A percentile compares a stretch with the other conserved stretches of the same genome.
Conservation (phyloP, 2,113 vertebrate species). For the Forbesichthys papilliferus region DNA sequence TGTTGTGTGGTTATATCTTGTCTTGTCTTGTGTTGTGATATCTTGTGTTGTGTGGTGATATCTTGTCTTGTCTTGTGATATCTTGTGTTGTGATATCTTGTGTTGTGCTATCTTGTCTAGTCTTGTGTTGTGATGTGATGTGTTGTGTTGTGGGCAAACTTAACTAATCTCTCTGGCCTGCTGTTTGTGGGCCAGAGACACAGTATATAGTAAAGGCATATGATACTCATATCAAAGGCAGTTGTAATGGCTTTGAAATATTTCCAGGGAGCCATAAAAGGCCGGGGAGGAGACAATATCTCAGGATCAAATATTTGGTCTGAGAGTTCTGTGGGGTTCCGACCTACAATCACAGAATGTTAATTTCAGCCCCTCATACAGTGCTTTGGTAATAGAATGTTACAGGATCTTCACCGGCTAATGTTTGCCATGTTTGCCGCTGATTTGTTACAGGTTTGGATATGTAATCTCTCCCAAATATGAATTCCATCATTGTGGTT, state of each 20-base stretch:
- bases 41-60: too few species aligned
- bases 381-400: conserved; percentile 26
- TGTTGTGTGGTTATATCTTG: too few species aligned
- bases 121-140: too few species aligned
- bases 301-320: conserved; percentile 20
- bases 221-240: conserved; percentile 26
- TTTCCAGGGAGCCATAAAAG: conserved; percentile 16
- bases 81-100: too few species aligned
- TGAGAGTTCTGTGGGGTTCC: conserved; percentile 42
- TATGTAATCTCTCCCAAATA: conserved; percentile 54
- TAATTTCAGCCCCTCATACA: conserved; percentile 7
- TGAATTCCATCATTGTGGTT: conserved; percentile 43
- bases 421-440: conserved; percentile 44
- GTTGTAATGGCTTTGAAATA: conserved; percentile 3
- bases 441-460: conserved; percentile 57
- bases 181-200: conserved; percentile 20
- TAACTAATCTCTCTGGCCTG: conserved; percentile 44
- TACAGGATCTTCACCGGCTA: conserved; percentile 28
- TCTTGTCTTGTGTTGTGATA: too few species aligned
- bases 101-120: too few species aligned
- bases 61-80: too few species aligned
- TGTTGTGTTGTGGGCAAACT: conserved; percentile 19
- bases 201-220: conserved; percentile 1
- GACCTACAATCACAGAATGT: conserved; percentile 6
- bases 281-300: conserved; percentile 21